Conservation (phyloP, 2,797 vertebrate species). For the Poecile montanus region DNA sequence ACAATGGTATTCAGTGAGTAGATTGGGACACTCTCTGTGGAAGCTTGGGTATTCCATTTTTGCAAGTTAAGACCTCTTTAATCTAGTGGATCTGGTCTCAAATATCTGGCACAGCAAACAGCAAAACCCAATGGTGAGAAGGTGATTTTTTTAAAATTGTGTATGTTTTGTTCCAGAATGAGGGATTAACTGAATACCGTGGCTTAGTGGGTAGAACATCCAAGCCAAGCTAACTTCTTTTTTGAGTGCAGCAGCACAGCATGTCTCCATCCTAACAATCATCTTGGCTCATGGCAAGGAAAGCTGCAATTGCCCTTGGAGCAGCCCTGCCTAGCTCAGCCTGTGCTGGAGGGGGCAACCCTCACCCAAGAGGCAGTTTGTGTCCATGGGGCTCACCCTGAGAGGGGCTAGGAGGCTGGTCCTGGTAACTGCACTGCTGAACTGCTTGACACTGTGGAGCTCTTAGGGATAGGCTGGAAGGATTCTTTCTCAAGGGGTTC, state of each 20-base stretch:
- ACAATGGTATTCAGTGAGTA: not conserved
- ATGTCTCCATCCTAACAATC: not conserved
- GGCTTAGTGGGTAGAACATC: not conserved
- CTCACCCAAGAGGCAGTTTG: not conserved
- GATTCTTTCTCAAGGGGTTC: not conserved
- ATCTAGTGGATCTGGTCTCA: not conserved
- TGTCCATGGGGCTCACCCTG: not conserved
- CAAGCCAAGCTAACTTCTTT: not conserved
- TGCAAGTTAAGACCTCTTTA: not conserved
- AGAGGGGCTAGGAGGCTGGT: not conserved
- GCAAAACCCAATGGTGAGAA: not conserved
- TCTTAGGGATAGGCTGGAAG: not conserved
- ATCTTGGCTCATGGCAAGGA: not conserved
- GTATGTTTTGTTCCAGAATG: not conserved
- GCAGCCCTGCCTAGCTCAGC: not conserved
- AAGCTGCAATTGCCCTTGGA: accelerated
- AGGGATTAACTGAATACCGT: not conserved
- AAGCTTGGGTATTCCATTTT: not conserved
- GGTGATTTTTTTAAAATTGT: accelerated
- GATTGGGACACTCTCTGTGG: accelerated
- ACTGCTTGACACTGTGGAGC: no score
- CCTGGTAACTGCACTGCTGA: not conserved
- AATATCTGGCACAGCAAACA: not conserved
- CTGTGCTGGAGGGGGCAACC: no score
- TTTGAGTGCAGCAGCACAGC: accelerated